Percentiles rank a stretch among this genome's conserved stretches.
These are phyloP conservation scores for Trypoxylon attenuatum DNA, from an alignment of 2,888 invertebrate genomes.

Conservation along the genomic window DNA sequence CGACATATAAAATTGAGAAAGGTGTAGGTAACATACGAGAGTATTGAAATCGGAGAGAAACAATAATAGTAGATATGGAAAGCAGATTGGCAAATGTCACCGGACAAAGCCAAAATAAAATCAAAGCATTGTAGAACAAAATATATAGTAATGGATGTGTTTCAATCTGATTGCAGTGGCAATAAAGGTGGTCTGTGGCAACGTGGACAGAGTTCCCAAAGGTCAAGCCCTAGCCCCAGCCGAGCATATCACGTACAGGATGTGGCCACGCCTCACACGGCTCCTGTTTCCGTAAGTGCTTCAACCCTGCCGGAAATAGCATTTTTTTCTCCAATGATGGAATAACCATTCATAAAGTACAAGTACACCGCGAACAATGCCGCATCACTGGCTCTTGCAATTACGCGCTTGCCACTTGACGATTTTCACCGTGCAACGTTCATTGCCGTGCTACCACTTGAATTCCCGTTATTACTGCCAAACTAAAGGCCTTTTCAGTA, in stretches of 20 bases:
- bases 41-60: too few species aligned
- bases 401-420: too few species aligned
- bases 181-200: slow-evolving; percentile 49
- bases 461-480: too few species aligned
- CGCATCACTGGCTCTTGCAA: too few species aligned
- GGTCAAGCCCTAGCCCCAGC: slow-evolving; percentile 68
- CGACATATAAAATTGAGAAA: too few species aligned
- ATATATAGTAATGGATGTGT: slow-evolving; percentile 2
- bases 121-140: too few species aligned
- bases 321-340: not conserved
- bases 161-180: slow-evolving; percentile 38
- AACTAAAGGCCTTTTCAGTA: too few species aligned
- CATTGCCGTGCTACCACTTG: too few species aligned
- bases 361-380: not conserved
- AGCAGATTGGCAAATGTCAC: not conserved
- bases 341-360: not conserved
- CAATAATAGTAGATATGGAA: too few species aligned
- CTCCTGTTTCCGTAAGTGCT: slow-evolving; percentile 69
- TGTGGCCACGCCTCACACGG: slow-evolving; percentile 64
- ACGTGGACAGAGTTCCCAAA: slow-evolving; percentile 63
- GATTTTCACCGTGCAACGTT: too few species aligned
- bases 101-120: too few species aligned
- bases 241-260: slow-evolving; percentile 61
- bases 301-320: slow-evolving; percentile 27
- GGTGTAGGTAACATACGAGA: too few species aligned